A percentile compares a stretch with the other conserved stretches of the same genome.
Conservation (phyloP, 1,140 invertebrate genomes). For the Amphibalanus amphitrite region DNA sequence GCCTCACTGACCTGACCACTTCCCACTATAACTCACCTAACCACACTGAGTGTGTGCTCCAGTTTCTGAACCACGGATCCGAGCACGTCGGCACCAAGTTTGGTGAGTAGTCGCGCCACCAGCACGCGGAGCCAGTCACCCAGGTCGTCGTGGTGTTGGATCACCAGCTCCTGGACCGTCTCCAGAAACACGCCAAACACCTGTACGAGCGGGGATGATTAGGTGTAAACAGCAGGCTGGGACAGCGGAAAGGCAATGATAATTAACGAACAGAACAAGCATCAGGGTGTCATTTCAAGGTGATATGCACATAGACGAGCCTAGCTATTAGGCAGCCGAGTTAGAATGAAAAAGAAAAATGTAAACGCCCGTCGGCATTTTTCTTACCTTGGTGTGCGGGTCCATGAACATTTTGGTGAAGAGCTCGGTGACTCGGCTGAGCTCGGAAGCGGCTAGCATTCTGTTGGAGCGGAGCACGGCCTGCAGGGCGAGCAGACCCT, state of each 20-base stretch:
- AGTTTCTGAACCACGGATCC: slow-evolving; percentile 79
- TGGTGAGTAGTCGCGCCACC: slow-evolving; percentile 57
- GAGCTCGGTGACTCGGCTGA: slow-evolving; percentile 68
- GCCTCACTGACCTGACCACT: no score
- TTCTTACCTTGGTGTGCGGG: slow-evolving; percentile 77
- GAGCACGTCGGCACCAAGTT: slow-evolving; percentile 72
- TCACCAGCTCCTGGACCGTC: slow-evolving; percentile 72
- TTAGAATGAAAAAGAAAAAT: no score
- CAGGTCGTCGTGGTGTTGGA: slow-evolving; percentile 66
- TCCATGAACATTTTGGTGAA: slow-evolving; percentile 95
- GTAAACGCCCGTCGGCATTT: no score
- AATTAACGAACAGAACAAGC: slow-evolving; percentile 9
- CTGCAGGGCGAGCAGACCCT: slow-evolving; percentile 66
- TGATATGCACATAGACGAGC: no score
- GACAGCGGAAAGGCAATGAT: no score
- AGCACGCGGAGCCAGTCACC: slow-evolving; percentile 80
- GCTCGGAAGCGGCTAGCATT: slow-evolving; percentile 46
- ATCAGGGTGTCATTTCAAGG: background rate
- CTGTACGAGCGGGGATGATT: no score
- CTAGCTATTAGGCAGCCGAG: no score
- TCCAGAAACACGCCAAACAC: slow-evolving; percentile 85
- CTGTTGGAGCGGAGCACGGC: slow-evolving; percentile 51
- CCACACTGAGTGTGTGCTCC: slow-evolving; percentile 62
- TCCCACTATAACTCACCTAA: slow-evolving; percentile 53
- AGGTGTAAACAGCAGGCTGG: no score